Percentiles rank a stretch among this genome's conserved stretches.
Conservation (phyloP, 2,113 vertebrate species). For the Lophius piscatorius region DNA sequence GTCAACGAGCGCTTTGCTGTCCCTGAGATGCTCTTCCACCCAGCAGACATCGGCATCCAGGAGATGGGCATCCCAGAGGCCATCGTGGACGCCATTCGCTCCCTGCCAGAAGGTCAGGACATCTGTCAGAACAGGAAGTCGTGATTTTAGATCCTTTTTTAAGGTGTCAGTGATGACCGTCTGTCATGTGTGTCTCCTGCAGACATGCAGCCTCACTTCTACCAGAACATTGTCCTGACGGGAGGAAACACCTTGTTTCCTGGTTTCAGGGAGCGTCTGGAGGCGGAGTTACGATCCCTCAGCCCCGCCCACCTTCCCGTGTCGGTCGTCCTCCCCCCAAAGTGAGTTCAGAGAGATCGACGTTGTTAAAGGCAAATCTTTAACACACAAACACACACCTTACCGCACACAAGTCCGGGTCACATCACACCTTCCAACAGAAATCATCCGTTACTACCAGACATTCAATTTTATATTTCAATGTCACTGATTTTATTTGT, state of each 20-base stretch:
- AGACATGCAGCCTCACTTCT: constrained; percentile 99
- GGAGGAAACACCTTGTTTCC: constrained; percentile 93
- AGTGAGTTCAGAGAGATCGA: constrained; percentile 87
- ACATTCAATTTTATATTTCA: too few species aligned
- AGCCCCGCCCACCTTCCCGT: constrained; percentile 92
- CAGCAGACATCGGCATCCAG: constrained; percentile 96
- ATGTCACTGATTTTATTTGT: too few species aligned
- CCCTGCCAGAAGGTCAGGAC: constrained; percentile 89
- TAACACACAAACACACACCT: too few species aligned
- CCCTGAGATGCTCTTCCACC: constrained; percentile 96
- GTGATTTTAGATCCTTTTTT: too few species aligned
- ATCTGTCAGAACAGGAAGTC: too few species aligned
- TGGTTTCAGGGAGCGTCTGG: constrained; percentile 92
- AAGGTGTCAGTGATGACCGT: background rate
- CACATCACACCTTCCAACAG: too few species aligned
- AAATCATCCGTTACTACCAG: too few species aligned
- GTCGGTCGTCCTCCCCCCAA: constrained; percentile 87
- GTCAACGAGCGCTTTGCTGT: constrained; percentile 96
- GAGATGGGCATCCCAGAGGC: constrained; percentile 99
- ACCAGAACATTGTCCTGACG: constrained; percentile 94
- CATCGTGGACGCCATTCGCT: constrained; percentile 90
- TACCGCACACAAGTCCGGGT: too few species aligned
- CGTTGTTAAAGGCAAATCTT: too few species aligned
- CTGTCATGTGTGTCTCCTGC: constrained; percentile 43
- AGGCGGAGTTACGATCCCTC: constrained; percentile 91